These are phyloP conservation scores for Pharmacophagus antenor DNA, from an alignment of 2,888 invertebrate species.

Conservation along the genomic window DNA sequence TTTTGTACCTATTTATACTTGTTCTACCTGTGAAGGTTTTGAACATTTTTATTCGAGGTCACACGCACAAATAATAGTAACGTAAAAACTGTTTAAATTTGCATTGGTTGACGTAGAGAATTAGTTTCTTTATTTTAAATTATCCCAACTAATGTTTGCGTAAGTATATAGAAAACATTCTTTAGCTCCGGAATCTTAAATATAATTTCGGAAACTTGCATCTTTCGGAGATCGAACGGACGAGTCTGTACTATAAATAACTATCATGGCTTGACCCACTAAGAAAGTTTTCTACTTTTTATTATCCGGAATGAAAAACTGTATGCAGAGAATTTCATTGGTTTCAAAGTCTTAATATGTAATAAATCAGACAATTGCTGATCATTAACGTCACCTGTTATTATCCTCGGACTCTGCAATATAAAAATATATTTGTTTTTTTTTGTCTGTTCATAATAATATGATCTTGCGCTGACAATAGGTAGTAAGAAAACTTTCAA, in stretches of 20 bases:
- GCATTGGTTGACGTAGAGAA: neutral
- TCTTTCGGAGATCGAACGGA: conserved; percentile 53
- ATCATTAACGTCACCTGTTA: conserved; percentile 1
- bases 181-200: conserved; percentile 33
- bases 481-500: no score
- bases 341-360: neutral
- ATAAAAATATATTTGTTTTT: no score
- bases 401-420: neutral
- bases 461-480: no score
- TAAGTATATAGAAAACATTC: conserved; percentile 11
- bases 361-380: conserved; percentile 25
- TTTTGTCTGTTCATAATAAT: no score
- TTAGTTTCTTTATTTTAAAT: neutral
- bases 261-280: conserved; percentile 46
- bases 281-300: conserved; percentile 40
- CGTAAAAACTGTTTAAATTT: neutral
- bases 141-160: conserved; percentile 12
- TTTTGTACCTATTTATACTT: conserved; percentile 12
- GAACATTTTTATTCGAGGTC: conserved; percentile 14
- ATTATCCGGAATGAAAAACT: conserved; percentile 35
- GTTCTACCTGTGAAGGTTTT: conserved; percentile 12
- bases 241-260: conserved; percentile 48
- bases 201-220: conserved; percentile 50
- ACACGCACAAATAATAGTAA: neutral
- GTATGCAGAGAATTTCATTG: conserved; percentile 21